phyloP scores from a whole-genome alignment of 2,888 invertebrate species.

The Cataglyphis rosenhaueri region DNA sequence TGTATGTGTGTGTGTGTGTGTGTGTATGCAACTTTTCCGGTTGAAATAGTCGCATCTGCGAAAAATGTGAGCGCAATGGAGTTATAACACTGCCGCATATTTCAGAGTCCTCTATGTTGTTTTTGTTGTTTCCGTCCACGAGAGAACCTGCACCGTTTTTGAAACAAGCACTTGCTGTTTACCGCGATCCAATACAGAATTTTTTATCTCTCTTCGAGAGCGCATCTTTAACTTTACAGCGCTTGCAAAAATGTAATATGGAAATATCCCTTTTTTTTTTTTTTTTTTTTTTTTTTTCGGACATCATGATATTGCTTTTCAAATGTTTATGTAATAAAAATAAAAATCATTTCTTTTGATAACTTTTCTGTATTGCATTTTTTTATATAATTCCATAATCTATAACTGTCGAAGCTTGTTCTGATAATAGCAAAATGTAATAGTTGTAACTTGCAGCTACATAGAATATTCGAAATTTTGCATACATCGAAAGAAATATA shows the following conservation, averaged over 20 bases:
- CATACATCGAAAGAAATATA: neutral
- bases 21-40: neutral
- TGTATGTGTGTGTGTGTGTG: neutral
- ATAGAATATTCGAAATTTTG: neutral
- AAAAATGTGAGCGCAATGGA: constrained; percentile 4
- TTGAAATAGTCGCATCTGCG: constrained; percentile 14
- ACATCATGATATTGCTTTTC: neutral
- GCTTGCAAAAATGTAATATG: neutral
- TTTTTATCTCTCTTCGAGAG: constrained; percentile 10
- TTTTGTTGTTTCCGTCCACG: constrained; percentile 15
- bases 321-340: neutral
- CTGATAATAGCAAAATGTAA: neutral
- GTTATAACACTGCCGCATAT: neutral
- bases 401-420: neutral
- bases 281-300: neutral
- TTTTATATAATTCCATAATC: neutral
- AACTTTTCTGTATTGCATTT: neutral
- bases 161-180: constrained; percentile 39
- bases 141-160: constrained; percentile 30
- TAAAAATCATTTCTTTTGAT: neutral
- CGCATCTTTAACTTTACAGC: constrained; percentile 13
- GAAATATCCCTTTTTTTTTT: neutral
- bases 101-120: constrained; percentile 16
- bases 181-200: constrained; percentile 10
- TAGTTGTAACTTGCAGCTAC: neutral